Base-by-base conservation (phyloP, 2,113 vertebrate species). In the Tachysurus vachellii region DNA sequence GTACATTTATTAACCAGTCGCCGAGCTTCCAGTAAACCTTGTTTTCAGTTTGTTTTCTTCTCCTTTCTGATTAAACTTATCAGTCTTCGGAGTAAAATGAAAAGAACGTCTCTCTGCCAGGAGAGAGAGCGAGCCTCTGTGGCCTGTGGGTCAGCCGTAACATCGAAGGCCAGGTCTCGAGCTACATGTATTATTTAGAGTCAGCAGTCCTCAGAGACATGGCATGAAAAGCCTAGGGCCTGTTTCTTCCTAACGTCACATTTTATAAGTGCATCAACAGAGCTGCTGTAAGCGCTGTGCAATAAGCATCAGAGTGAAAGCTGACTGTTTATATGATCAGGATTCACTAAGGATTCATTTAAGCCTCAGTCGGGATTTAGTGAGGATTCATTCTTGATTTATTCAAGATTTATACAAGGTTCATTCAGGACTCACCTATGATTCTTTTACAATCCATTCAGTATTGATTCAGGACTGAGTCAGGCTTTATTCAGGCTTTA, bases 101-200 rank as follows among this genome's bases (percentile, higher is more conserved):
- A 56, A 61, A 6, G 62, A 82, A 36, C n/a, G 47, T 62, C 59
- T 54, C 26, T 16, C 1, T 64, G 57, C 57, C 13, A 28, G 16
- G 76, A 76, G 47, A 14, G 47, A n/a, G 42, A 13, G 2, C 2
- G n/a, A 9, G 50, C 47, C 47, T 50, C 47, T 5, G 50, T 31
- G 42, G 53, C 64, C 42, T 54, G 57, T 42, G 62, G 56, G 87
- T 87, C 71, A 62, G 73, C 79, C 21, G 62, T 42, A 66, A 75
- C 56, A 31, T 56, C 50, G 66, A 83, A 76, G 62, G 44, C 76
- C 66, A 42, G 31, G 44, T 66, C 64, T 86, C 26, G 1, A 42
- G 81, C 19, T 19, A 26, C 44, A 75, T 88, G 59, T 66, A 88
- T 84, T 77, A 82, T 88, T 85, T 71, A 89, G 62, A 76, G n/a